These are phyloP conservation scores for Proisotoma minuta DNA, from an alignment of 2,888 invertebrate species.

Conservation along the genomic window DNA sequence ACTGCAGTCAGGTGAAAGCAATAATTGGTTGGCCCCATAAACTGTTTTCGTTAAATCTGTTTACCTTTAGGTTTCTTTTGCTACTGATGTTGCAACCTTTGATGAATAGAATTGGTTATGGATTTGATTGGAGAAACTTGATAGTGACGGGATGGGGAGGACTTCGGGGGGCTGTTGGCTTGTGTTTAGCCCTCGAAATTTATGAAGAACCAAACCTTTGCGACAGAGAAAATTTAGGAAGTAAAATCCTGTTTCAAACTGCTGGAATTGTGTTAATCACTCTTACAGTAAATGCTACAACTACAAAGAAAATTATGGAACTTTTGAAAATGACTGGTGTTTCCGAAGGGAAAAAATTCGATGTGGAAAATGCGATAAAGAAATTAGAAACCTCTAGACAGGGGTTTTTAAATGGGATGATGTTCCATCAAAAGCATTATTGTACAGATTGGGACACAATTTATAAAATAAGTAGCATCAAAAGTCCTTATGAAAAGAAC, in stretches of 20 bases:
- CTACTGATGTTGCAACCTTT: slow-evolving; percentile 56
- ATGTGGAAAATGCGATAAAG: slow-evolving; percentile 57
- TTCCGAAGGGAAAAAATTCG: slow-evolving; percentile 56
- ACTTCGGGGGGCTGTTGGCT: slow-evolving; percentile 58
- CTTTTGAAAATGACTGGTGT: slow-evolving; percentile 56
- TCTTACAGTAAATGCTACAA: slow-evolving; percentile 59
- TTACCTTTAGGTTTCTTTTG: slow-evolving; percentile 51
- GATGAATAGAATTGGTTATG: slow-evolving; percentile 57
- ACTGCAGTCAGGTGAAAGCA: slow-evolving; percentile 50
- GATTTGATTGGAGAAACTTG: slow-evolving; percentile 58
- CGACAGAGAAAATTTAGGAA: slow-evolving; percentile 29
- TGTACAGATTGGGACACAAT: not conserved
- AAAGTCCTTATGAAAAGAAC: too few species aligned
- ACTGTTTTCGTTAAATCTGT: not conserved
- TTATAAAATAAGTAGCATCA: not conserved
- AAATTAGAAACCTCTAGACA: not conserved
- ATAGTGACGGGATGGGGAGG: slow-evolving; percentile 62
- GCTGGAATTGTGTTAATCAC: slow-evolving; percentile 59
- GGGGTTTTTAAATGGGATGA: slow-evolving; percentile 3
- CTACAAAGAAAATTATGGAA: slow-evolving; percentile 56
- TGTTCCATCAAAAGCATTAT: not conserved
- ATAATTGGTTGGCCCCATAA: not conserved
- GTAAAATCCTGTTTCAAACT: slow-evolving; percentile 57
- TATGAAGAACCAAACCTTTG: slow-evolving; percentile 53
- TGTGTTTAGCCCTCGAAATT: slow-evolving; percentile 59